Percentiles rank a stretch among this genome's conserved stretches.
phyloP scores from a whole-genome alignment of 2,888 invertebrate species.

The Heliconius ismenius region DNA sequence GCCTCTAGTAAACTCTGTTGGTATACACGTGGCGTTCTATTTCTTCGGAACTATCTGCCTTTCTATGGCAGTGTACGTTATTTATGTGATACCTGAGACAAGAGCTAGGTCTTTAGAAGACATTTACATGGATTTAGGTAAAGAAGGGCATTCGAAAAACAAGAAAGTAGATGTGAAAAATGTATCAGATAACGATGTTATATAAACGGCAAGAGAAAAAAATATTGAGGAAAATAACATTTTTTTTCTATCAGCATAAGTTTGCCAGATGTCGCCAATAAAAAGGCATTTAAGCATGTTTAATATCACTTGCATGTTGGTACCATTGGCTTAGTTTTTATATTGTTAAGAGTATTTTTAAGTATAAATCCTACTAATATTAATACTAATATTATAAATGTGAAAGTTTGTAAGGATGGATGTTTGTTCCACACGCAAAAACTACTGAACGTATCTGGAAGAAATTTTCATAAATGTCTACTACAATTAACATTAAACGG shows the following conservation, averaged over 20 bases:
- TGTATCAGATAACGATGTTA: background rate
- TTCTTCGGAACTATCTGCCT: slow-evolving; percentile 62
- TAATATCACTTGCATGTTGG: background rate
- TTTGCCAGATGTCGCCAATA: background rate
- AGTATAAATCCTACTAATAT: background rate
- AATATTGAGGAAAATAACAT: background rate
- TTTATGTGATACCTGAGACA: slow-evolving; percentile 64
- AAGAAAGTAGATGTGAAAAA: background rate
- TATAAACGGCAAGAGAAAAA: background rate
- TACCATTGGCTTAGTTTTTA: background rate
- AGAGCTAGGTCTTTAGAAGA: slow-evolving; percentile 59
- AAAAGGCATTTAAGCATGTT: background rate
- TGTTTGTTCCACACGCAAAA: no score
- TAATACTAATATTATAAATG: no score
- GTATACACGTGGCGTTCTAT: slow-evolving; percentile 63
- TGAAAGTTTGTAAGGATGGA: no score
- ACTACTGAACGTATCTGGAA: no score
- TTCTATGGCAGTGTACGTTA: slow-evolving; percentile 54
- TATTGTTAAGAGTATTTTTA: background rate
- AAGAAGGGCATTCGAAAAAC: background rate
- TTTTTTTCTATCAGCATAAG: background rate
- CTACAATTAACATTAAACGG: no score
- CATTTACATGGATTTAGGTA: slow-evolving; percentile 57
- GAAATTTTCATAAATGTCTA: no score
- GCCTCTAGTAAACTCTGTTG: slow-evolving; percentile 58